A percentile compares a stretch with the other conserved stretches of the same genome.
Conservation (phyloP, 2,888 invertebrate genomes). For the Nymphalis polychloros region DNA sequence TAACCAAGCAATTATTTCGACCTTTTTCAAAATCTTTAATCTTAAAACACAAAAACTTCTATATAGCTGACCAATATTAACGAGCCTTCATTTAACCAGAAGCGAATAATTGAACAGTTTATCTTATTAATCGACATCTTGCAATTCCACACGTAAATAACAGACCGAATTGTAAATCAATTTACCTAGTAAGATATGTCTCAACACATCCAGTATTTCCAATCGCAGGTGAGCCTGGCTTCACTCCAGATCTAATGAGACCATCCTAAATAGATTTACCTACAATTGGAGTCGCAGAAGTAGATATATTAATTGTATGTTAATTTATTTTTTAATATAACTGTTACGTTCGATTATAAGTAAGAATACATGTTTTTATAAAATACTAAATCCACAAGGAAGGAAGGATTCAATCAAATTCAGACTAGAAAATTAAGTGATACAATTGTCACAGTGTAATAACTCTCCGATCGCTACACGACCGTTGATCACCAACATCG, state of each 20-base stretch:
- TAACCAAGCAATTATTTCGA: too few species aligned
- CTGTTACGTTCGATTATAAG: too few species aligned
- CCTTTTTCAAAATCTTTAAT: too few species aligned
- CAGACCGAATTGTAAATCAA: neutral
- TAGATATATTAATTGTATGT: too few species aligned
- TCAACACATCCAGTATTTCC: conserved; percentile 9
- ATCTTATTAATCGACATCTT: neutral
- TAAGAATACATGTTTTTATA: too few species aligned
- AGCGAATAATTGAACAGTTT: too few species aligned
- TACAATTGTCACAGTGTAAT: neutral
- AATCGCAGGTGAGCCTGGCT: conserved; percentile 16
- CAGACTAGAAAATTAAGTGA: too few species aligned
- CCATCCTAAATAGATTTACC: neutral
- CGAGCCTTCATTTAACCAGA: too few species aligned
- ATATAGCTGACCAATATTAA: too few species aligned
- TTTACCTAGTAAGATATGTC: neutral
- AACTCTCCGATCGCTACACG: neutral
- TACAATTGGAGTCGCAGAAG: neutral
- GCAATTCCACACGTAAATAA: neutral
- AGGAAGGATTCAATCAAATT: too few species aligned
- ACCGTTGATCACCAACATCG: conserved; percentile 10
- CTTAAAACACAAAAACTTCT: too few species aligned
- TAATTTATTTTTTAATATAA: neutral
- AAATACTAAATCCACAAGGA: too few species aligned
- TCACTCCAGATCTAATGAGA: conserved; percentile 8